phyloP scores from a whole-genome alignment of 1,140 invertebrate species.

The Metopolophium dirhodum region DNA sequence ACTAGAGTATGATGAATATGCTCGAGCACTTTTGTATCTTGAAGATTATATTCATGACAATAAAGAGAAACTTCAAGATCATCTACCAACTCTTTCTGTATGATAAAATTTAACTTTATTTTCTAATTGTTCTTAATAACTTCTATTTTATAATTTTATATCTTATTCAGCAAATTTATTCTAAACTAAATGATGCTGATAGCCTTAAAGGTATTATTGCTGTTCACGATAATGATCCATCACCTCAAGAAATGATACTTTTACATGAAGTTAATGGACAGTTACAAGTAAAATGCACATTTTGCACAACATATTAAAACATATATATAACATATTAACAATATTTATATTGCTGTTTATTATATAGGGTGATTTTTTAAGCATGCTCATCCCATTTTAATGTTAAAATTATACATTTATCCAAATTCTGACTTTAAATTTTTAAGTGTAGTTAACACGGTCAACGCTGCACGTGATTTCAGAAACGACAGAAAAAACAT shows the following conservation, averaged over 20 bases:
- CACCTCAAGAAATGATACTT: slow-evolving; percentile 66
- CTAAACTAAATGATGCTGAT: slow-evolving; percentile 77
- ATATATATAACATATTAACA: too few species aligned
- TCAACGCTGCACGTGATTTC: too few species aligned
- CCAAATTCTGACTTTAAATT: too few species aligned
- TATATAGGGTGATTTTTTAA: too few species aligned
- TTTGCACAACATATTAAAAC: not conserved
- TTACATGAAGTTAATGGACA: slow-evolving; percentile 77
- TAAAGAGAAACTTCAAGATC: slow-evolving; percentile 68
- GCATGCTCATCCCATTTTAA: too few species aligned
- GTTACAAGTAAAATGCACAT: slow-evolving; percentile 52
- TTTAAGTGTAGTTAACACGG: too few species aligned
- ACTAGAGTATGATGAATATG: slow-evolving; percentile 75
- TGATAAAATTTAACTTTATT: not conserved
- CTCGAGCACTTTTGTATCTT: slow-evolving; percentile 75
- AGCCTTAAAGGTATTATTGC: slow-evolving; percentile 76
- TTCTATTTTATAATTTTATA: slow-evolving; percentile 61
- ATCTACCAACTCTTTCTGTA: slow-evolving; percentile 63
- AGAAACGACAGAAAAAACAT: too few species aligned
- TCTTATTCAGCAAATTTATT: slow-evolving; percentile 75
- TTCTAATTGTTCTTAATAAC: not conserved
- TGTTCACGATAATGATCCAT: slow-evolving; percentile 70
- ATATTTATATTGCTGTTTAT: too few species aligned
- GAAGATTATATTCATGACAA: slow-evolving; percentile 73
- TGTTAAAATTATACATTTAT: too few species aligned